A percentile compares a stretch with the other conserved stretches of the same genome.
These are phyloP conservation scores for Hirudinaria manillensis DNA, from an alignment of 2,888 invertebrate species.

Conservation along the genomic window DNA sequence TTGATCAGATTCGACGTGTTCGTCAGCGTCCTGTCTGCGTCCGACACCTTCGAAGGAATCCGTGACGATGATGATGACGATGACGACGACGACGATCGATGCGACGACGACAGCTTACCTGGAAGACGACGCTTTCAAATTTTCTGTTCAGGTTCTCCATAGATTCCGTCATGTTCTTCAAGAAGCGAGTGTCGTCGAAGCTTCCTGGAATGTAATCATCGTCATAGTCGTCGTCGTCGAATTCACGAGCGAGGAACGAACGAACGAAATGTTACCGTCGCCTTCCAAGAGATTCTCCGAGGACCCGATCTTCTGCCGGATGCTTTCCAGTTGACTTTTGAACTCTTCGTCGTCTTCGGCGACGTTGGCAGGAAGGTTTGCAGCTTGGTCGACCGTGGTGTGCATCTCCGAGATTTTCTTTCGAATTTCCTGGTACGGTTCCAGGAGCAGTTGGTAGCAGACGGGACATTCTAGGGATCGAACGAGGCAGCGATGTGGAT, in stretches of 20 bases:
- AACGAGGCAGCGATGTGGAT: neutral
- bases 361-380: constrained; percentile 17
- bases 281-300: neutral
- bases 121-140: neutral
- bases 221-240: neutral
- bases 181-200: neutral
- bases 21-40: neutral
- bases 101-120: neutral
- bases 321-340: neutral
- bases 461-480: constrained; percentile 16
- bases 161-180: neutral
- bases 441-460: constrained; percentile 22
- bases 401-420: constrained; percentile 12
- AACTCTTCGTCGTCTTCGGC: constrained; percentile 18
- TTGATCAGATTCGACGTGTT: neutral
- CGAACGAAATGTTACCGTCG: constrained; percentile 6
- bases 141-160: constrained; percentile 11
- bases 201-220: constrained; percentile 4
- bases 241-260: neutral
- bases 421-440: neutral
- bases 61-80: neutral
- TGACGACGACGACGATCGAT: neutral
- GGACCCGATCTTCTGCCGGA: neutral
- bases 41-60: neutral
- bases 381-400: constrained; percentile 16